phyloP scores from a whole-genome alignment of 2,113 vertebrate species.

The Heterotilapia buettikoferi region DNA sequence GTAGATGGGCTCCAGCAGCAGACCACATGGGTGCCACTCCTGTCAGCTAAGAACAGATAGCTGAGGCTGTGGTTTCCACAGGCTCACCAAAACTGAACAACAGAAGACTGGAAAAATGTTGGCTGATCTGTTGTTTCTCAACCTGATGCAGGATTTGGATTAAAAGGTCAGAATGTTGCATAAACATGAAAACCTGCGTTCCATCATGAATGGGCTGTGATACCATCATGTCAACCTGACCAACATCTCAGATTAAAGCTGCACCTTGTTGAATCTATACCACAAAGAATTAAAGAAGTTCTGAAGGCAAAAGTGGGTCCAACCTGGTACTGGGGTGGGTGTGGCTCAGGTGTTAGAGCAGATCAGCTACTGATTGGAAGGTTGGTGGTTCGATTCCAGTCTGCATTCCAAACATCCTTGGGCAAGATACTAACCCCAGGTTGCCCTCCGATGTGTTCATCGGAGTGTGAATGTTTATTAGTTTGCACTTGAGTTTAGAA shows the following conservation, averaged over 20 bases:
- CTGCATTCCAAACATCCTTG: not conserved
- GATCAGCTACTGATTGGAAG: not conserved
- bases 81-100: not conserved
- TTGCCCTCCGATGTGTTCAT: not conserved
- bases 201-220: not conserved
- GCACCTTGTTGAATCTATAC: not conserved
- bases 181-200: not conserved
- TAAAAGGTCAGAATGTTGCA: not conserved
- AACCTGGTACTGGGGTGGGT: not conserved
- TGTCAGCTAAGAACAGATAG: not conserved
- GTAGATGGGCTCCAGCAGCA: not conserved
- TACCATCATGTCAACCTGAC: not conserved
- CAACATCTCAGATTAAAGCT: not conserved
- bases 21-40: not conserved
- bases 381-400: not conserved
- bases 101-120: not conserved
- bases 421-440: accelerated
- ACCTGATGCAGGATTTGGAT: not conserved
- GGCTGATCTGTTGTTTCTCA: not conserved
- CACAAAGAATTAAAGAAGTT: not conserved
- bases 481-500: not conserved
- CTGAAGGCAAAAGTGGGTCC: not conserved
- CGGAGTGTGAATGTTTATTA: accelerated
- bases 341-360: not conserved
- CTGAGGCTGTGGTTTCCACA: not conserved